Percentiles rank a stretch among this genome's conserved stretches.
These are phyloP conservation scores for Etheostoma spectabile DNA, from an alignment of 2,113 vertebrate genomes.

Conservation along the genomic window DNA sequence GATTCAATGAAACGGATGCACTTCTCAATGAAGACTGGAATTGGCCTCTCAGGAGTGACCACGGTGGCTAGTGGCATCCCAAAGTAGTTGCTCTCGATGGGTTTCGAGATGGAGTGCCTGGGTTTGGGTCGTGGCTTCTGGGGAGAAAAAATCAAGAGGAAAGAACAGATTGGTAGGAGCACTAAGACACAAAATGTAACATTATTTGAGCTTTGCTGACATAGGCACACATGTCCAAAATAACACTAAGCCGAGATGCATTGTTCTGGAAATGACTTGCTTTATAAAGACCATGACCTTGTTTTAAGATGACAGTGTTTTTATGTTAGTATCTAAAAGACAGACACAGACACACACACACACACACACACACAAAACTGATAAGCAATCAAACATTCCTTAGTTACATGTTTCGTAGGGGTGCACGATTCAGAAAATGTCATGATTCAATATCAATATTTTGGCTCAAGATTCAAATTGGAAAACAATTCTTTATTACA, in stretches of 20 bases:
- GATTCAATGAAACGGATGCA: conserved; percentile 96
- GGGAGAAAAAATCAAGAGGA: conserved; percentile 15
- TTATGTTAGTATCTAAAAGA: conserved; percentile 18
- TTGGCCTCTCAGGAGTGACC: conserved; percentile 89
- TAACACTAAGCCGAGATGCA: background rate
- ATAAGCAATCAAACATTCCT: conserved; percentile 66
- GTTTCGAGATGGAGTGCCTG: conserved; percentile 91
- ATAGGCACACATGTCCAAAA: conserved; percentile 17
- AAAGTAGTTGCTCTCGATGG: conserved; percentile 95
- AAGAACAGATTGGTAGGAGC: conserved; percentile 1
- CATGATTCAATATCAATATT: no score
- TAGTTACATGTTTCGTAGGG: conserved; percentile 15
- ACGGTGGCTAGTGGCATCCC: conserved; percentile 89
- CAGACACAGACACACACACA: background rate
- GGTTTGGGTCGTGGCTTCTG: conserved; percentile 93
- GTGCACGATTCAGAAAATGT: no score
- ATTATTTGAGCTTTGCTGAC: conserved; percentile 27
- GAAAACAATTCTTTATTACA: no score
- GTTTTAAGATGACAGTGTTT: conserved; percentile 20
- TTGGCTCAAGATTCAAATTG: no score
- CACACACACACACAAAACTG: conserved; percentile 54
- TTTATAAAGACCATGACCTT: conserved; percentile 9
- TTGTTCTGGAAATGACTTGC: conserved; percentile 25
- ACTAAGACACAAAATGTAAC: conserved; percentile 6
- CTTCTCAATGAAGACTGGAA: conserved; percentile 94